phyloP scores from a whole-genome alignment of 53 echinoderm and acorn worm species.

The Zoroaster sp. region DNA sequence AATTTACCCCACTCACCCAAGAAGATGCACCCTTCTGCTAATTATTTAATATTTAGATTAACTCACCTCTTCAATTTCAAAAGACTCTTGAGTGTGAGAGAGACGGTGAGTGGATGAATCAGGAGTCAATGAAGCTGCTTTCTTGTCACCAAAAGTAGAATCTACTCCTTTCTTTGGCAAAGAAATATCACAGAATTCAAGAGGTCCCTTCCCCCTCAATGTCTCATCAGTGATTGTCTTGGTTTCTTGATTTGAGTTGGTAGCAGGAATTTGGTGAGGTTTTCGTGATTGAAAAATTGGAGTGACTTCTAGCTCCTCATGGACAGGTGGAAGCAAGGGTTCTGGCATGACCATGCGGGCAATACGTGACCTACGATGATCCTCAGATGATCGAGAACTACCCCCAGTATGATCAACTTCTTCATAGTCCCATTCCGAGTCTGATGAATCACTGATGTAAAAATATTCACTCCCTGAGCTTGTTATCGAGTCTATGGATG shows the following conservation, averaged over 20 bases:
- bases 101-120: conserved; percentile 2
- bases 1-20: no score
- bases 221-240: not conserved
- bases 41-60: not conserved
- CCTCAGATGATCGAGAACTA: not conserved
- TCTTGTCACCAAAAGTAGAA: not conserved
- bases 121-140: not conserved
- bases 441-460: not conserved
- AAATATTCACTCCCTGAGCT: not conserved
- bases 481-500: not conserved
- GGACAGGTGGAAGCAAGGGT: conserved; percentile 39
- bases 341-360: conserved; percentile 60
- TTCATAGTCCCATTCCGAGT: conserved; percentile 21
- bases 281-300: not conserved
- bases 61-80: conserved; percentile 91
- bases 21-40: not conserved
- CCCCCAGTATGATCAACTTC: not conserved
- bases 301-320: conserved; percentile 37
- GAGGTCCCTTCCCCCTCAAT: not conserved
- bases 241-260: not conserved
- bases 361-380: conserved; percentile 2
- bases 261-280: not conserved
- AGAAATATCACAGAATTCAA: not conserved
- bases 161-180: not conserved
- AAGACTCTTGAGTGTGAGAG: conserved; percentile 69